Conservation (phyloP, 2,113 vertebrate species). For the Pterocles orientalis region DNA sequence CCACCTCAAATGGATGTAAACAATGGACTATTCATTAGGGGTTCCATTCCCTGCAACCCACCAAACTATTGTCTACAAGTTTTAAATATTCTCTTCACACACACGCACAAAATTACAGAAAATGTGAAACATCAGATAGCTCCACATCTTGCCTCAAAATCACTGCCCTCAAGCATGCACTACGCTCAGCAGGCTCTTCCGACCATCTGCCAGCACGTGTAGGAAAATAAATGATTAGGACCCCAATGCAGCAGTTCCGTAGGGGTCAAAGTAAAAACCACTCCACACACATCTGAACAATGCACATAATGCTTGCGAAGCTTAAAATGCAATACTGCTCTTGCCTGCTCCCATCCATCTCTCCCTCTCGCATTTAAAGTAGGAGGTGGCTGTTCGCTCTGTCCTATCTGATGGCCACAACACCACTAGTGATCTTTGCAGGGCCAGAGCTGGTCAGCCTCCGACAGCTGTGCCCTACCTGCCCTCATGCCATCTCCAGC, state of each 20-base stretch:
- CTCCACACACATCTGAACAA: neutral
- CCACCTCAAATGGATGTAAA: slow-evolving; percentile 47
- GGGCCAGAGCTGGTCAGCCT: neutral
- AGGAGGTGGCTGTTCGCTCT: neutral
- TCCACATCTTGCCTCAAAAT: slow-evolving; percentile 23
- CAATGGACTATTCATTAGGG: slow-evolving; percentile 59
- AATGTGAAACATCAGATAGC: slow-evolving; percentile 13
- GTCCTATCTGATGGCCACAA: neutral
- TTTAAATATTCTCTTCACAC: slow-evolving; percentile 37
- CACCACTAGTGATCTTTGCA: neutral
- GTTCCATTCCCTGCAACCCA: slow-evolving; percentile 38
- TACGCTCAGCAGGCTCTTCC: neutral
- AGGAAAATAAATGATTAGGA: neutral
- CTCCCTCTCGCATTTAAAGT: neutral
- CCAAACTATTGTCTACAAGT: slow-evolving; percentile 44
- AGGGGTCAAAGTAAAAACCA: neutral
- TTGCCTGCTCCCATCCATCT: neutral
- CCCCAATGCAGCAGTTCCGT: neutral
- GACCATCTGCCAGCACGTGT: neutral
- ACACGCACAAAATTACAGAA: neutral
- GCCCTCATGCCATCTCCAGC: neutral
- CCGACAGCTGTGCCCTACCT: neutral
- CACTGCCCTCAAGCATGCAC: neutral
- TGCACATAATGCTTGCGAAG: neutral
- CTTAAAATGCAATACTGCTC: neutral